These are phyloP conservation scores for Platichthys stellatus DNA, from an alignment of 2,113 vertebrate species.

Conservation along the genomic window DNA sequence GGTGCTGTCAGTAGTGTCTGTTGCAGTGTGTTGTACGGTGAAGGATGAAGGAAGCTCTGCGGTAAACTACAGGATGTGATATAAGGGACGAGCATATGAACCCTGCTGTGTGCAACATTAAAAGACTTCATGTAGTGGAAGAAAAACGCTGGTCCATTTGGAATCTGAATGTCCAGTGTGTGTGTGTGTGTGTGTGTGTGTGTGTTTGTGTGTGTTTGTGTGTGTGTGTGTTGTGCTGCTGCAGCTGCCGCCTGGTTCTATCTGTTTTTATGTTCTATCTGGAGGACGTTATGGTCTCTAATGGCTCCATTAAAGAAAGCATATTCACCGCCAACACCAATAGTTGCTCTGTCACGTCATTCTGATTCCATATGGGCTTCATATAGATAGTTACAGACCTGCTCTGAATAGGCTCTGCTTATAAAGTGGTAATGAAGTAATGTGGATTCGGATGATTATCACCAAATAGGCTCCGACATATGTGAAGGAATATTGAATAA, in stretches of 20 bases:
- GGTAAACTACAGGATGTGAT: slow-evolving; percentile 7
- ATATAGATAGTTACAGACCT: not conserved
- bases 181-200: too few relatives aligned
- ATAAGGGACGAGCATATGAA: not conserved
- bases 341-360: slow-evolving; percentile 22
- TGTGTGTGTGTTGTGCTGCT: not conserved
- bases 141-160: not conserved
- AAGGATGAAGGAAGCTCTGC: not conserved
- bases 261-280: slow-evolving; percentile 27
- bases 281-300: slow-evolving; percentile 26
- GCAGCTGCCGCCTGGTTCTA: slow-evolving; percentile 30
- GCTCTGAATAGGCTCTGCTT: not conserved
- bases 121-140: too few relatives aligned
- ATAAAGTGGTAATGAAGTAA: not conserved
- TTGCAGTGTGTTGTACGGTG: slow-evolving; percentile 2
- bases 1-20: slow-evolving; percentile 39
- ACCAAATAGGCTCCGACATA: not conserved
- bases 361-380: not conserved
- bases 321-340: not conserved
- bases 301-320: slow-evolving; percentile 16
- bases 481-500: too few relatives aligned
- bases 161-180: too few relatives aligned
- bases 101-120: not conserved
- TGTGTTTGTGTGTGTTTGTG: too few relatives aligned
- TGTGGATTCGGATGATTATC: too few relatives aligned